phyloP scores from a whole-genome alignment of 2,888 invertebrate genomes.

The Cantharis rufa region DNA sequence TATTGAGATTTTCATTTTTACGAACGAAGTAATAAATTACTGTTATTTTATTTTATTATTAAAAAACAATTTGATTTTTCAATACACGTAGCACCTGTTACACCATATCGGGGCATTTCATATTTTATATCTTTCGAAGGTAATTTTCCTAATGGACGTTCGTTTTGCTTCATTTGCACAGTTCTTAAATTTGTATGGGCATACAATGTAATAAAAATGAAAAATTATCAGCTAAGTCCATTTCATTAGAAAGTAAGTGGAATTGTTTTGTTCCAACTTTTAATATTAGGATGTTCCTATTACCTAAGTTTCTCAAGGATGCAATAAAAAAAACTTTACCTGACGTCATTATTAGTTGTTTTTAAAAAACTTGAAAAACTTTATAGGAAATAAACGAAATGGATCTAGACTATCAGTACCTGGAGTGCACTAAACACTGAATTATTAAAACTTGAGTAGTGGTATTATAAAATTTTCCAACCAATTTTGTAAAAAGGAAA shows the following conservation, averaged over 20 bases:
- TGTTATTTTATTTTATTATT: not conserved
- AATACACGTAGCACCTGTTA: not conserved
- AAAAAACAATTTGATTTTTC: not conserved
- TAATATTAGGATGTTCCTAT: not conserved
- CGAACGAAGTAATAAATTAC: not conserved
- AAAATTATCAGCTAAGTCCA: not conserved
- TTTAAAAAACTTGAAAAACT: too few species aligned
- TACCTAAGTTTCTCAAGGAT: not conserved
- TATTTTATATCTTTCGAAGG: not conserved
- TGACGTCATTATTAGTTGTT: not conserved
- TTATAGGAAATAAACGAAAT: not conserved
- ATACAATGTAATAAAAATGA: not conserved
- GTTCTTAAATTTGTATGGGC: not conserved
- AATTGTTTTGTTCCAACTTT: not conserved
- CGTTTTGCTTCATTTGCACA: not conserved
- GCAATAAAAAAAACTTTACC: not conserved
- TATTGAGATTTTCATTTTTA: not conserved
- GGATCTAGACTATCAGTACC: not conserved
- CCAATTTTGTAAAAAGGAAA: not conserved
- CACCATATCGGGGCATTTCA: not conserved
- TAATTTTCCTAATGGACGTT: not conserved
- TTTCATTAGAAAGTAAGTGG: not conserved
- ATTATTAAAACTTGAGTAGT: not conserved
- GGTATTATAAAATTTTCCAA: not conserved
- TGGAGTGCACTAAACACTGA: not conserved